Evolutionary conservation across 2,888 invertebrate species (phyloP).

Genomic region (Psylliodes chrysocephalus): DNA sequence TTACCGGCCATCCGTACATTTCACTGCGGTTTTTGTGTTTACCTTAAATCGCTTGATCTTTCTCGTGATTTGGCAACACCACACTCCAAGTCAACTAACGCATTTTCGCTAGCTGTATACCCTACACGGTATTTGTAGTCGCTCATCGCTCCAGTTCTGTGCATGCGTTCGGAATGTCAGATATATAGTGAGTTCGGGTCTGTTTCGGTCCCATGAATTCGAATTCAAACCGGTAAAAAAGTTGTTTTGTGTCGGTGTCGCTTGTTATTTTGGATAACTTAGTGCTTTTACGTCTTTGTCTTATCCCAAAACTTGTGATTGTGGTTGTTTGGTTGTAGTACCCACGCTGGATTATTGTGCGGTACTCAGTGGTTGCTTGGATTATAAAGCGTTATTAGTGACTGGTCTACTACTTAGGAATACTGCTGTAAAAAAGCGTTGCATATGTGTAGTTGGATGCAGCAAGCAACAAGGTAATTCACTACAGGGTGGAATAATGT

Average conservation of each 20-base stretch:
- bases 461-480: not conserved
- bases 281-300: not conserved
- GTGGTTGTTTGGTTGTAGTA: not conserved
- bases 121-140: constrained; percentile 11
- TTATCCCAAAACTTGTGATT: constrained; percentile 7
- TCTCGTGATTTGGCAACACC: constrained; percentile 1
- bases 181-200: constrained; percentile 12
- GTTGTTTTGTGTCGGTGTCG: not conserved
- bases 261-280: constrained; percentile 1
- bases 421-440: not conserved
- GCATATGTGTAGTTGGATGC: not conserved
- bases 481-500: not conserved
- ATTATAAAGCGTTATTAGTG: constrained; percentile 8
- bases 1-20: no score
- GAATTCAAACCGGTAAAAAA: constrained; percentile 19
- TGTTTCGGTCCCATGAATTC: constrained; percentile 29
- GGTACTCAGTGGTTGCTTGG: not conserved
- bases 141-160: constrained; percentile 35
- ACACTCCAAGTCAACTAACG: constrained; percentile 24
- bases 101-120: constrained; percentile 28
- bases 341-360: not conserved
- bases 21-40: no score
- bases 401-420: not conserved
- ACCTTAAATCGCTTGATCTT: not conserved
- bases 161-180: constrained; percentile 32